Percentiles rank a stretch among this genome's conserved stretches.
phyloP scores from a whole-genome alignment of 2,888 invertebrate genomes.

The Saturnia pavonia region DNA sequence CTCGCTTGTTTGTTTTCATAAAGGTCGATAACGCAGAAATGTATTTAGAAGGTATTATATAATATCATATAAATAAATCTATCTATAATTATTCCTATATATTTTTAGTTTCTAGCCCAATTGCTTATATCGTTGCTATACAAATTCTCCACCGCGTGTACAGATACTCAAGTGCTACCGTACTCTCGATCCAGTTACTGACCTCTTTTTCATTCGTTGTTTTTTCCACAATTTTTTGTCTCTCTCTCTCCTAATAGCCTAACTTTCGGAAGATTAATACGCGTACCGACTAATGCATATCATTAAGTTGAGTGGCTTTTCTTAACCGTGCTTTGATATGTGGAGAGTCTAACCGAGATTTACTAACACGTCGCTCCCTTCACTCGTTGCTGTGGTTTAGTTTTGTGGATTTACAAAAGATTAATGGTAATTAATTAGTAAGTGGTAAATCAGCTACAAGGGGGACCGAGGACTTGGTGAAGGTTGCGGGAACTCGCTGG shows the following conservation, averaged over 20 bases:
- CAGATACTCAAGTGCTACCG: constrained; percentile 51
- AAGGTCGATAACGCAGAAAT: background rate
- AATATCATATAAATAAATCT: too few relatives aligned
- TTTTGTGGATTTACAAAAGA: background rate
- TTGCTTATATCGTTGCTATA: constrained; percentile 17
- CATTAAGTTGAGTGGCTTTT: constrained; percentile 71
- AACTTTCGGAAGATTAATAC: constrained; percentile 73
- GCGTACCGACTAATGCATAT: constrained; percentile 69
- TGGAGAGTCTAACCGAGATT: constrained; percentile 7
- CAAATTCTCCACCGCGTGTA: constrained; percentile 37
- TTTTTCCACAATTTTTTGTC: constrained; percentile 55
- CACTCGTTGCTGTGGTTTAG: constrained; percentile 7
- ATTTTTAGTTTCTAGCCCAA: background rate
- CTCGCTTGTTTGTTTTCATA: background rate
- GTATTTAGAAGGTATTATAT: too few relatives aligned
- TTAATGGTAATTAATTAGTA: constrained; percentile 1
- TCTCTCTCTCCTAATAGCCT: constrained; percentile 61
- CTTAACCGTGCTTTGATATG: constrained; percentile 24
- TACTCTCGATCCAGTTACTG: constrained; percentile 72
- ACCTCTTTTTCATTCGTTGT: constrained; percentile 59
- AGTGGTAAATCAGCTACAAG: too few relatives aligned
- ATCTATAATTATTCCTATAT: too few relatives aligned
- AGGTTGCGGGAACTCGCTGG: too few relatives aligned
- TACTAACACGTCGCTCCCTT: constrained; percentile 6
- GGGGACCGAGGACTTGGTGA: too few relatives aligned